Conservation (phyloP, 1,140 invertebrate genomes). For the Trachelipus rathkii region DNA sequence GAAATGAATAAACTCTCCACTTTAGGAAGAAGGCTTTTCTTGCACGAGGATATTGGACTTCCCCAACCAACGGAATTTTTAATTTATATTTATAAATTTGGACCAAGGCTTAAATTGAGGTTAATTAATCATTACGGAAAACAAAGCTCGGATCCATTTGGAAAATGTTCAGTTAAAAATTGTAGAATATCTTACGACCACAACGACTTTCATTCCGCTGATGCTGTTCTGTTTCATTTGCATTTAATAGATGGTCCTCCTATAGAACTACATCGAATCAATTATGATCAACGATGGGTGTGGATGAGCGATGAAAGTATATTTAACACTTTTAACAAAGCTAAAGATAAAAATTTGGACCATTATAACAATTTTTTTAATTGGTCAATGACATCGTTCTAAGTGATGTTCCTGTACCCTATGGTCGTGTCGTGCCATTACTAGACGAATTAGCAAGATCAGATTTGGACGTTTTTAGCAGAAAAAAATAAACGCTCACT, state of each 20-base stretch:
- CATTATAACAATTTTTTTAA: slow-evolving; percentile 49
- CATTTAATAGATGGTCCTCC: background rate
- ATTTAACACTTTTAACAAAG: slow-evolving; percentile 21
- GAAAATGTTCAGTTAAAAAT: slow-evolving; percentile 55
- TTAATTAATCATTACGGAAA: slow-evolving; percentile 42
- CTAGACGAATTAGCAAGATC: background rate
- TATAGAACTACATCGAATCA: background rate
- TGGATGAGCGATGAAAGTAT: slow-evolving; percentile 46
- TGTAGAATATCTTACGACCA: slow-evolving; percentile 55
- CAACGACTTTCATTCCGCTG: background rate
- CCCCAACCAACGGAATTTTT: background rate
- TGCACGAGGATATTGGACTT: background rate
- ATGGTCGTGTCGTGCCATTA: slow-evolving; percentile 45
- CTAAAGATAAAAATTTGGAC: slow-evolving; percentile 16
- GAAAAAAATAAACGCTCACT: slow-evolving; percentile 47
- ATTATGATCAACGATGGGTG: slow-evolving; percentile 43
- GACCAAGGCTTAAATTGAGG: background rate
- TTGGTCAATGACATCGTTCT: slow-evolving; percentile 55
- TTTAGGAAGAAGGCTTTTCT: background rate
- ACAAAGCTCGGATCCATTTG: slow-evolving; percentile 51
- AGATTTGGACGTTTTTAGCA: slow-evolving; percentile 28
- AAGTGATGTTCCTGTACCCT: slow-evolving; percentile 49
- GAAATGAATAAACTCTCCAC: background rate
- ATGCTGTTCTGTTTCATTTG: slow-evolving; percentile 26
- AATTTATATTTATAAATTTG: slow-evolving; percentile 1